Evolutionary conservation across 2,888 invertebrate genomes (phyloP).

Genomic region (Plagodis dolabraria): DNA sequence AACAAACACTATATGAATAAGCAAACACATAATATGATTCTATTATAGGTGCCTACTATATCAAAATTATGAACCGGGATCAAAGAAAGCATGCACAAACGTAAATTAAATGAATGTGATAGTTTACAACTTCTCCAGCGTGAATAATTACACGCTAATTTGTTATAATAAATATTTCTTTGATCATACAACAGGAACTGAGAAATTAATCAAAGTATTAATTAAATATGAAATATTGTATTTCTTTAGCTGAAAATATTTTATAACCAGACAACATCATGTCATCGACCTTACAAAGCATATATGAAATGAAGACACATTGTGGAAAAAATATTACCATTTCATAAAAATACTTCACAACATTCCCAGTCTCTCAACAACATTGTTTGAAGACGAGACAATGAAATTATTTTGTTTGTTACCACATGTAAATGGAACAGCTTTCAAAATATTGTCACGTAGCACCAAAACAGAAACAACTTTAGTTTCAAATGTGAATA

Average conservation of each 20-base stretch:
- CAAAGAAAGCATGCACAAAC: too few relatives aligned
- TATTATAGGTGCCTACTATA: too few relatives aligned
- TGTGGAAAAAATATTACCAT: slow-evolving; percentile 5
- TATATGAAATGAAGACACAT: background rate
- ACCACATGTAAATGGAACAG: slow-evolving; percentile 19
- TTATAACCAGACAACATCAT: background rate
- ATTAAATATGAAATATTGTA: background rate
- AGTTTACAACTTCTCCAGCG: too few relatives aligned
- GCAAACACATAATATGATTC: too few relatives aligned
- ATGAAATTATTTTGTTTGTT: slow-evolving; percentile 28
- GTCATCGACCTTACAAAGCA: slow-evolving; percentile 4
- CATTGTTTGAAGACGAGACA: slow-evolving; percentile 29
- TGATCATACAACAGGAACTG: slow-evolving; percentile 23
- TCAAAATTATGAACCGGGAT: too few relatives aligned
- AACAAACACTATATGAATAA: too few relatives aligned
- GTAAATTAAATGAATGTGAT: too few relatives aligned
- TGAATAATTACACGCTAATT: too few relatives aligned
- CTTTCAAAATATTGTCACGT: slow-evolving; percentile 33
- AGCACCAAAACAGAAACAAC: slow-evolving; percentile 15
- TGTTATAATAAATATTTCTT: slow-evolving; percentile 10
- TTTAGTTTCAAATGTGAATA: slow-evolving; percentile 14
- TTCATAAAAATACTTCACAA: slow-evolving; percentile 15
- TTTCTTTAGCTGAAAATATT: background rate
- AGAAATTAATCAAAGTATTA: slow-evolving; percentile 12
- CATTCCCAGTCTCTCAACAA: slow-evolving; percentile 24